Conservation (phyloP, 2,113 vertebrate species). For the Piaya cayana region DNA sequence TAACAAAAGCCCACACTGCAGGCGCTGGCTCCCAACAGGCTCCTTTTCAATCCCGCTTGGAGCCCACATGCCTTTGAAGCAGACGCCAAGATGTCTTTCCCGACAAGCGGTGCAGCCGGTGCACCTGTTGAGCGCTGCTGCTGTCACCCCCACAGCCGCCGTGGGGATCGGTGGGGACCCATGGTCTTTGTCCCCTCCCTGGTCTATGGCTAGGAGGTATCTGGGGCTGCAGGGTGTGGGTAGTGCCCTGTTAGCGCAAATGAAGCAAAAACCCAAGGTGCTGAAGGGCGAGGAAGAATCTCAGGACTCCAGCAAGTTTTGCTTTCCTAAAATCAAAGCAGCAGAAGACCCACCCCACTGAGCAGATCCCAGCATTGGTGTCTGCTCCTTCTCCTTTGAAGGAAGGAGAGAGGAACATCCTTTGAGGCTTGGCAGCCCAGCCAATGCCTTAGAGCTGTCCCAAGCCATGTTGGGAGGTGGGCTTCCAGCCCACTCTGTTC, state of each 20-base stretch:
- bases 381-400: not conserved
- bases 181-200: fast-evolving
- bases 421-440: fast-evolving
- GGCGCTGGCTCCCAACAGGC: conserved; percentile 18
- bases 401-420: not conserved
- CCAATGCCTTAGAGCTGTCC: not conserved
- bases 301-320: fast-evolving
- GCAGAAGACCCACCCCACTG: not conserved
- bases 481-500: not conserved
- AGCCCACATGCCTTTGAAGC: conserved; percentile 10
- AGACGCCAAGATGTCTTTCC: not conserved
- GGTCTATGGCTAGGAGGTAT: not conserved
- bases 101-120: not conserved
- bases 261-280: fast-evolving
- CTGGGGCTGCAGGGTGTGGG: not conserved
- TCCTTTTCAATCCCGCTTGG: not conserved
- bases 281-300: not conserved
- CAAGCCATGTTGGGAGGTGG: fast-evolving
- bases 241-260: fast-evolving
- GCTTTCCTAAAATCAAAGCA: not conserved
- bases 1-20: conserved; percentile 47
- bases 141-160: fast-evolving
- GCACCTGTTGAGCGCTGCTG: not conserved
- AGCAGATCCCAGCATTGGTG: not conserved
- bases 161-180: fast-evolving